Percentiles rank a stretch among this genome's conserved stretches.
Evolutionary conservation across 1,140 invertebrate genomes (phyloP).

Genomic region (Drosophila prosaltans): DNA sequence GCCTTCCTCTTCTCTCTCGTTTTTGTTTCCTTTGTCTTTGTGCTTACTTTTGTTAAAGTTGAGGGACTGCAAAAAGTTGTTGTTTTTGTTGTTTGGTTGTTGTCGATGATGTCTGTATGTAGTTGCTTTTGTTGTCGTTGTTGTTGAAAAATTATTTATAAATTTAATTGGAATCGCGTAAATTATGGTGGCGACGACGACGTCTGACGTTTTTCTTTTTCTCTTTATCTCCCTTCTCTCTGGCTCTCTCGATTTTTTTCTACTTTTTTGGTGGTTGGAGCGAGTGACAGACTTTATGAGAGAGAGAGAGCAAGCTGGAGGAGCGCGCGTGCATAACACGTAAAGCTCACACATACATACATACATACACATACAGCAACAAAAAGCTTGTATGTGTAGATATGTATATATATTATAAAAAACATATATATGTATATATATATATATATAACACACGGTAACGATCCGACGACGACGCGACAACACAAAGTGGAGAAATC

Average conservation of each 20-base stretch:
- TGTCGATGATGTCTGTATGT: slow-evolving; percentile 32
- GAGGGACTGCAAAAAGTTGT: slow-evolving; percentile 40
- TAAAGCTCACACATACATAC: slow-evolving; percentile 43
- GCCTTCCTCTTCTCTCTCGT: slow-evolving; percentile 46
- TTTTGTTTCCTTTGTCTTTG: slow-evolving; percentile 16
- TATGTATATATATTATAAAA: slow-evolving; percentile 20
- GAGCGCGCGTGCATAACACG: slow-evolving; percentile 76
- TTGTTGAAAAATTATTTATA: slow-evolving; percentile 56
- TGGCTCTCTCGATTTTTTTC: slow-evolving; percentile 34
- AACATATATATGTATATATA: slow-evolving; percentile 20
- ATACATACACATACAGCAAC: slow-evolving; percentile 32
- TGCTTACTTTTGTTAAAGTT: slow-evolving; percentile 46
- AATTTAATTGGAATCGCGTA: slow-evolving; percentile 60
- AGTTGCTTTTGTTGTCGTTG: slow-evolving; percentile 26
- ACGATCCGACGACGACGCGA: slow-evolving; percentile 46
- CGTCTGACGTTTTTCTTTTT: slow-evolving; percentile 23
- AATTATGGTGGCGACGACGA: slow-evolving; percentile 41
- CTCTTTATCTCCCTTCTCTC: slow-evolving; percentile 21
- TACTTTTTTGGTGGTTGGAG: slow-evolving; percentile 57
- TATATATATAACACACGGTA: slow-evolving; percentile 51
- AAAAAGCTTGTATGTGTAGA: slow-evolving; percentile 39
- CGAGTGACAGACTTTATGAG: slow-evolving; percentile 36
- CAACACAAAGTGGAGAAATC: slow-evolving; percentile 73
- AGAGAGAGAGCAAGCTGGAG: slow-evolving; percentile 49
- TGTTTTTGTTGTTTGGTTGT: slow-evolving; percentile 22